Evolutionary conservation across 1,140 invertebrate species (phyloP), one percentile per base, ranked within the genome.

Genomic region (Leguminivora glycinivorella): DNA sequence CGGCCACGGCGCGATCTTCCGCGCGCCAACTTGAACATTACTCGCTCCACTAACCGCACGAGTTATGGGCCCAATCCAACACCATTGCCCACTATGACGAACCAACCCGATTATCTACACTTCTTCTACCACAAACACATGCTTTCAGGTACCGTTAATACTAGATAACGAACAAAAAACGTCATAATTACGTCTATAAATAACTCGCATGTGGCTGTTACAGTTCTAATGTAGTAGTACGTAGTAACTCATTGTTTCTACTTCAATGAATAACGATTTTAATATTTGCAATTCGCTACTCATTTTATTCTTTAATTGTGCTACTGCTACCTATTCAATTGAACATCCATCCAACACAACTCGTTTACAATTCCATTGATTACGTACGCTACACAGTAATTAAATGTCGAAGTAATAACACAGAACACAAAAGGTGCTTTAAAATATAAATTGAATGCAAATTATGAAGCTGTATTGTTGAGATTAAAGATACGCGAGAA

Each of bases 11-110:
- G 40, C 75, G 71, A 76, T 78, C 72, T 76, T 74, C 74, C 76
- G 26, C 71, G 75, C 75, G 74, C 77, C 72, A 72, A 81, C 80
- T 81, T 77, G 73, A 84, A 84, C 81, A 83, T 84, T 87, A 88
- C 83, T 84, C 83, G 84, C 85, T 84, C 76, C 79, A 87, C 81
- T 87, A 83, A 87, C 78, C 85, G 78, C 77, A 83, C 82, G 75
- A 83, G 79, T 80, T 83, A 85, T 83, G 80, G 88, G 81, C 88
- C 79, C 87, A 87, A 83, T 83, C 80, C 81, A 80, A 88, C 78
- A 78, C 84, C 85, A 88, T 80, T 82, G 25, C 7, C n/a, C 31
- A 31, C 68, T 47, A 24, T 52, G 67, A 69, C 67, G 12, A 26
- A 22, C 58, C 19, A 9, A 63, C n/a, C 19, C 12, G 52, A 9